phyloP scores from a whole-genome alignment of 1,140 invertebrate species.

The Bombus soroeensis region DNA sequence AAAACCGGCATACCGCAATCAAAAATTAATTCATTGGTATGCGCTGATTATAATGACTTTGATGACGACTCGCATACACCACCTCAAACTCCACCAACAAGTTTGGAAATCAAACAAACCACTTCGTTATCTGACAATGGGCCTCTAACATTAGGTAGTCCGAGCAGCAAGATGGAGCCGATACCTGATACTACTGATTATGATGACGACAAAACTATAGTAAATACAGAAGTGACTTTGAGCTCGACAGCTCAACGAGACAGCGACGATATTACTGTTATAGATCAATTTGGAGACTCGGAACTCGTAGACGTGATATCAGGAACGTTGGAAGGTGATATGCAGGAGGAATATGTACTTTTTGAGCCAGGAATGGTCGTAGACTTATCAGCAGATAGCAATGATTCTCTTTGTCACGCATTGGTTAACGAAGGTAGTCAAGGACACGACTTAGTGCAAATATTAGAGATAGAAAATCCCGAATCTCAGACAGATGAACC shows the following conservation, averaged over 20 bases:
- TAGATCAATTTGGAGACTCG: conserved; percentile 84
- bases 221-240: conserved; percentile 85
- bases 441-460: conserved; percentile 78
- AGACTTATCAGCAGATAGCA: conserved; percentile 84
- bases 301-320: conserved; percentile 84
- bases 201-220: conserved; percentile 85
- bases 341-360: conserved; percentile 85
- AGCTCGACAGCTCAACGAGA: conserved; percentile 84
- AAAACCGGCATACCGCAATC: conserved; percentile 80
- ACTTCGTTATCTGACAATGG: conserved; percentile 69
- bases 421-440: conserved; percentile 77
- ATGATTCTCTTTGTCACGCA: conserved; percentile 84
- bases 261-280: conserved; percentile 84
- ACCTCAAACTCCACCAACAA: conserved; percentile 83
- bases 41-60: conserved; percentile 86
- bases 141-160: conserved; percentile 70
- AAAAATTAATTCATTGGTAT: conserved; percentile 85
- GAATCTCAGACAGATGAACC: conserved; percentile 75
- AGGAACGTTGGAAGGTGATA: conserved; percentile 84
- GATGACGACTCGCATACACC: conserved; percentile 86
- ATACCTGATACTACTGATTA: conserved; percentile 84
- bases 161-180: conserved; percentile 75
- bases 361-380: conserved; percentile 86
- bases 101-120: conserved; percentile 70
- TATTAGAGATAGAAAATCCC: conserved; percentile 79